phyloP scores from a whole-genome alignment of 2,888 invertebrate genomes.

The Shargacucullia verbasci region DNA sequence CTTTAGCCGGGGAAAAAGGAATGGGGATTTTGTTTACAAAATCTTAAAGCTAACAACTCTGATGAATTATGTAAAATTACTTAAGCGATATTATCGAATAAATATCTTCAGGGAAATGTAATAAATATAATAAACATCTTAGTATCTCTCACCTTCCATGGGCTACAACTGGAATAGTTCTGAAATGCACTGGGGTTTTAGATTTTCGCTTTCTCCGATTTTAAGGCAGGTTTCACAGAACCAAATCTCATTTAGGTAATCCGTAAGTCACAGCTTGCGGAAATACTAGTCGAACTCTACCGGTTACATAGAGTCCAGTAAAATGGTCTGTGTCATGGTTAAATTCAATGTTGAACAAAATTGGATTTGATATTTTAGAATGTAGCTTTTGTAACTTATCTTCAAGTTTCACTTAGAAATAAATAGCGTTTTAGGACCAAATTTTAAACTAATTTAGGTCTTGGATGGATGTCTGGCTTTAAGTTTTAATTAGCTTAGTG shows the following conservation, averaged over 20 bases:
- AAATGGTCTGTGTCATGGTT: not conserved
- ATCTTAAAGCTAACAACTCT: no score
- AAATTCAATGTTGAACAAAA: not conserved
- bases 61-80: no score
- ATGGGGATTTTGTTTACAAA: no score
- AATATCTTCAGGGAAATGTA: no score
- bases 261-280: constrained; percentile 10
- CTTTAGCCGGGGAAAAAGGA: no score
- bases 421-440: not conserved
- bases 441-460: no score
- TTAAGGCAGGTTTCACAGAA: constrained; percentile 16
- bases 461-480: no score
- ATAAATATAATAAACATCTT: no score
- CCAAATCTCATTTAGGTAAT: constrained; percentile 30
- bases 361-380: constrained; percentile 5
- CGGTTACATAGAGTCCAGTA: not conserved
- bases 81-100: no score
- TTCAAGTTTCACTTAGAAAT: not conserved
- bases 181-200: constrained; percentile 3
- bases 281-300: constrained; percentile 7
- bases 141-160: no score
- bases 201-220: constrained; percentile 7
- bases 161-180: not conserved
- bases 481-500: no score
- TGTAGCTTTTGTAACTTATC: not conserved